Evolutionary conservation across 2,113 vertebrate species (phyloP).

Genomic region (Heloderma charlesbogerti): DNA sequence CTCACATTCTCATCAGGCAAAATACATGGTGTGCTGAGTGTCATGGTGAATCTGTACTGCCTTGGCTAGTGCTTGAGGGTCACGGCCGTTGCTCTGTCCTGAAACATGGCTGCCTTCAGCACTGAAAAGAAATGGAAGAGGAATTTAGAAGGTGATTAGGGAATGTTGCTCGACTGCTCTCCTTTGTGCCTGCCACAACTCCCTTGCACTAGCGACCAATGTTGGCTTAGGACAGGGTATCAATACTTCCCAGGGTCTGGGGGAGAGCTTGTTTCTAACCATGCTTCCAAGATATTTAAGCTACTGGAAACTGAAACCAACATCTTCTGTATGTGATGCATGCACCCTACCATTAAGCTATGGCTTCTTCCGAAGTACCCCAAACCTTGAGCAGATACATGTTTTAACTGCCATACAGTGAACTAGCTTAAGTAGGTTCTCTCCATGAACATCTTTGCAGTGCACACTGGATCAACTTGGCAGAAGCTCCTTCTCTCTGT

Average conservation of each 20-base stretch:
- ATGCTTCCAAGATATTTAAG: neutral
- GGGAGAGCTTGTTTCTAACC: neutral
- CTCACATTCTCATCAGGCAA: conserved; percentile 85
- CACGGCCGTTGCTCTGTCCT: conserved; percentile 97
- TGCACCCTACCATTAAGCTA: neutral
- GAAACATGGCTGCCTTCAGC: conserved; percentile 98
- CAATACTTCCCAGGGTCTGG: neutral
- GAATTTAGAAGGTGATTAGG: neutral
- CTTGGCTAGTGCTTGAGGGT: conserved; percentile 96
- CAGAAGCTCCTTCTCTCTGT: neutral
- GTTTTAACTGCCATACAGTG: neutral
- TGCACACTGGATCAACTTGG: neutral
- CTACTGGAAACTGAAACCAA: neutral
- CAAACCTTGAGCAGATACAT: neutral
- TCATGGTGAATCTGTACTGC: conserved; percentile 99
- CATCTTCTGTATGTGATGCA: neutral
- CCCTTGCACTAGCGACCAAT: no score
- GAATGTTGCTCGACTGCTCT: no score
- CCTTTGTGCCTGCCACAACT: no score
- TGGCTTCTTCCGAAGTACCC: neutral
- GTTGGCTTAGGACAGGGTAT: neutral
- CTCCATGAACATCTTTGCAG: neutral
- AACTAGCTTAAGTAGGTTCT: neutral
- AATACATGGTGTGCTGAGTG: conserved; percentile 99
- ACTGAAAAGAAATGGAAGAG: conserved; percentile 76